Evolutionary conservation across 2,888 invertebrate species (phyloP), one percentile per base, ranked within the genome.

Genomic region (Eristalis tenax): DNA sequence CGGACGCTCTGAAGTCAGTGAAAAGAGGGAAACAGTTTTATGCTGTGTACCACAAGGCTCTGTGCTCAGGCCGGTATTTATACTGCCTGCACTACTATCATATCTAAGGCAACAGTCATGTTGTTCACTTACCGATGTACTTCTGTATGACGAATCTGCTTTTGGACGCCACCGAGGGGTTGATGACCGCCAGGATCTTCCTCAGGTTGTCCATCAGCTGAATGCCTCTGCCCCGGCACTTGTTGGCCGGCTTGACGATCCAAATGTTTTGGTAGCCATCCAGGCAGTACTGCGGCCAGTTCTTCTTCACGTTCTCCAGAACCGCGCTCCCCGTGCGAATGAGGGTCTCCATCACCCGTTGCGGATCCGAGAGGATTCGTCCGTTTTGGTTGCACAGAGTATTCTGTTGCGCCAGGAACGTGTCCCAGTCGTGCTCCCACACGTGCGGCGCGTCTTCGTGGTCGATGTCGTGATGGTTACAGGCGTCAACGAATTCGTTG

Each of bases 211-310:
- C 97, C 94, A 97, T 96, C 68, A 98, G 94, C 65, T 96, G 96
- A 88, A 99, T 98, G 69, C 98, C 98, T 90, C 97, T 94, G 0
- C 99, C 98, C 11, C 98, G 95, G 89, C 98, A 98, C 92, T 97
- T 97, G 90, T 98, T 98, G 0, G 98, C 98, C 0, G 98, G 98
- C 92, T 99, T 99, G 82, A 98, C 95, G 88, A 99, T 98, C 98
- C 99, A 99, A 89, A 98, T 95, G 92, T 98, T 98, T 81, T 95
- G 94, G 83, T 95, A 94, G 0, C 98, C 99, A 92, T 99, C 98
- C 89, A 97, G 82, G 43, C 96, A 95, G 89, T 96, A 95, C 91
- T 97, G 97, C 0, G 97, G 97, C 96, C 97, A 97, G 91, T 94
- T 95, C 79, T 94, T 95, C 18, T 94, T 93, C 90, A 98, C 94